Conservation (phyloP, 2,888 invertebrate genomes). For the Orthonychiurus folsomi region DNA sequence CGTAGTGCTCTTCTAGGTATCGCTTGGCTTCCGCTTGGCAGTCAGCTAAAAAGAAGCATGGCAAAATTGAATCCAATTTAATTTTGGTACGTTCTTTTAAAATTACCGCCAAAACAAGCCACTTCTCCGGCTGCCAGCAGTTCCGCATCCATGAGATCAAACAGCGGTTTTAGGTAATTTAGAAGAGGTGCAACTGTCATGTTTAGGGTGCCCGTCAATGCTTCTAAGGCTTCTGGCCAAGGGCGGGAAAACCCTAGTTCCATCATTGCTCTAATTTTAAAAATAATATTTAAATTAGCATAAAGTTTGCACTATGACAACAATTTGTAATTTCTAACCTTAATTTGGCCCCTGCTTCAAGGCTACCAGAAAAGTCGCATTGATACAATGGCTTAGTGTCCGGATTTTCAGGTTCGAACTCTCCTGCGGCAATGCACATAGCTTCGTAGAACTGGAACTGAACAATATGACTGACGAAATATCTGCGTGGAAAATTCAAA, state of each 20-base stretch:
- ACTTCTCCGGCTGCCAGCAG: constrained; percentile 41
- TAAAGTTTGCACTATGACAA: background rate
- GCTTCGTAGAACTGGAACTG: constrained; percentile 50
- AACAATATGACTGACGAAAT: constrained; percentile 42
- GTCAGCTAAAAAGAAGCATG: constrained; percentile 20
- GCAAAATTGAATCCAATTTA: background rate
- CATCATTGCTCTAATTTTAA: constrained; percentile 45
- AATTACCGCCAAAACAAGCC: constrained; percentile 33
- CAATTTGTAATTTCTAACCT: too few species aligned
- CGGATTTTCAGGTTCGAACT: constrained; percentile 41
- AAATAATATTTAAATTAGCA: constrained; percentile 32
- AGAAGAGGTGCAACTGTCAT: constrained; percentile 19
- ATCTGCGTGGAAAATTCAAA: constrained; percentile 16
- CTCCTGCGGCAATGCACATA: constrained; percentile 46
- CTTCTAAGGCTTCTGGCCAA: constrained; percentile 23
- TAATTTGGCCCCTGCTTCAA: constrained; percentile 44
- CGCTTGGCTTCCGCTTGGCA: constrained; percentile 17
- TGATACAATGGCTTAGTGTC: constrained; percentile 44
- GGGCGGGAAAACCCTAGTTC: constrained; percentile 43
- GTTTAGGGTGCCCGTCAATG: constrained; percentile 12
- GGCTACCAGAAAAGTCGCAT: constrained; percentile 47
- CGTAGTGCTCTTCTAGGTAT: constrained; percentile 26
- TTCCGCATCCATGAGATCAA: constrained; percentile 31
- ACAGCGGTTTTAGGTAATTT: constrained; percentile 25
- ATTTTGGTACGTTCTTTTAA: background rate